These are phyloP conservation scores for Troglohyphantes excavatus DNA, from an alignment of 2,888 invertebrate genomes.

Conservation along the genomic window DNA sequence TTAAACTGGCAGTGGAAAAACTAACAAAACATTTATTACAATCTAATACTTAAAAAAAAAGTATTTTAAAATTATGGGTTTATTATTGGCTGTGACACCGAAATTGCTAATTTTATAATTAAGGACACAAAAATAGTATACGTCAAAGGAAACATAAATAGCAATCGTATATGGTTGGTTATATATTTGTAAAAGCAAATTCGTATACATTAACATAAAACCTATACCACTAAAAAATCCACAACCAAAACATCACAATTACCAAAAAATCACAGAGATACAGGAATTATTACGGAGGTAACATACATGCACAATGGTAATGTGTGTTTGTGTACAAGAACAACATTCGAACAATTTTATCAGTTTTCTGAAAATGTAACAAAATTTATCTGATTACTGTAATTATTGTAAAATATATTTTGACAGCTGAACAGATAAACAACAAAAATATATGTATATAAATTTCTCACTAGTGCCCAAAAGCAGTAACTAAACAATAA, in stretches of 20 bases:
- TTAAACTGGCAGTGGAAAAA: no score
- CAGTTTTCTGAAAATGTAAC: no score
- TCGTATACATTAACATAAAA: neutral
- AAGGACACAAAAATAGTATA: neutral
- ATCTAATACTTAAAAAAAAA: no score
- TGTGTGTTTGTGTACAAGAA: no score
- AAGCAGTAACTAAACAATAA: conserved; percentile 4
- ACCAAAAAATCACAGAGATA: neutral
- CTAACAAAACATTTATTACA: no score
- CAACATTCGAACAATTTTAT: no score
- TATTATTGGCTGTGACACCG: no score
- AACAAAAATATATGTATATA: no score
- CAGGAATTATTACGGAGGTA: neutral
- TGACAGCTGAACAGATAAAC: neutral
- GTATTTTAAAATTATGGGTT: no score
- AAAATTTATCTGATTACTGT: no score
- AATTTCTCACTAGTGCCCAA: neutral
- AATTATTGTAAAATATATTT: no score
- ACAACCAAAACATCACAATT: neutral
- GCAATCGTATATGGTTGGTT: neutral
- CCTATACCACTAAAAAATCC: neutral
- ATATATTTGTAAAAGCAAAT: neutral
- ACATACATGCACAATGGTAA: neutral
- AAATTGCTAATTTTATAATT: no score
- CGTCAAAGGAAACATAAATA: neutral